Evolutionary conservation across 2,888 invertebrate genomes (phyloP), one percentile per base, ranked within the genome.

Genomic region (Pimpla rufipes): DNA sequence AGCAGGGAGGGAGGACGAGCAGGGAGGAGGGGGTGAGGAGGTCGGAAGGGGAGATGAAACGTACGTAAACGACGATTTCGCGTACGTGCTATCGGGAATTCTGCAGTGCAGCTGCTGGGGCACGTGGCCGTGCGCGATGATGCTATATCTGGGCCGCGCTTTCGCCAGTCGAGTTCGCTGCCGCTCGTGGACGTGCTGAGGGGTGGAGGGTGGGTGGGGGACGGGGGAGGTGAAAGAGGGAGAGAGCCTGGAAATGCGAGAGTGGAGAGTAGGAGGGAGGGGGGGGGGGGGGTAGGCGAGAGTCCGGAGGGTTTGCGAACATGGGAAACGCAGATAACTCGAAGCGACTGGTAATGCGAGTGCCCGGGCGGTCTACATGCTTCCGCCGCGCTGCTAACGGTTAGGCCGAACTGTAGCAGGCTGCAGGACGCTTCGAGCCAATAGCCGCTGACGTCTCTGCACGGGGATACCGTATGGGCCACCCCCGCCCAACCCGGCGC

Each of bases 321-420:
- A 89, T 91, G 91, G 91, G 89, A 88, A 90, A 90, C 88, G 90
- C 89, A 92, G 92, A 92, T 92, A 92, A 92, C 92, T 92, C 89
- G 90, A 86, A 89, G 88, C 88, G 91, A 91, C 92, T 90, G 90
- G 91, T 89, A 90, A 91, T 90, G 89, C 88, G 85, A 88, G 88
- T 83, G 81, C 71, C 77, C 16, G 79, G 64, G 71, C 62, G 64
- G 67, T 73, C 76, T 66, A 59, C 35, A 59, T 78, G 70, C 52
- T 64, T 16, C 64, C 78, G 52, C 35, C 55, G 77, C 77, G 77
- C 77, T 73, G 29, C 62, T 68, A 76, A 66, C 45, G 81, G 88
- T 88, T 89, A 86, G 88, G 85, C 86, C 85, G 86, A 87, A 89
- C 85, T 89, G 87, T 86, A 74, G 70, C 62, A 79, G 64, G 57